Evolutionary conservation across 2,888 invertebrate genomes (phyloP).

Genomic region (Coleophora deauratella): DNA sequence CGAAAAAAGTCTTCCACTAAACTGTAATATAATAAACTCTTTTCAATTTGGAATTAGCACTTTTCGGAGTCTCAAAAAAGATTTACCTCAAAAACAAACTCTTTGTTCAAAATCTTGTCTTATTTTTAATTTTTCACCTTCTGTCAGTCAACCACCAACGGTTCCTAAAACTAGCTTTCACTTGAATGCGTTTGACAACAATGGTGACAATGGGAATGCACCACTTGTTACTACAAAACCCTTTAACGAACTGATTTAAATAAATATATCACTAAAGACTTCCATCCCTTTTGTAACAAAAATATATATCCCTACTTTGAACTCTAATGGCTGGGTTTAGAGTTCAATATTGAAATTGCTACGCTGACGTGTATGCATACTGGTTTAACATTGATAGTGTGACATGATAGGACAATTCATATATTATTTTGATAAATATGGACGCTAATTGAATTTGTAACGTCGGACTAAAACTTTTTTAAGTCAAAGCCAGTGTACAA

Average conservation of each 20-base stretch:
- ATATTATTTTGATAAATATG: too few relatives aligned
- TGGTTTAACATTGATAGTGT: too few relatives aligned
- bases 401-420: not conserved
- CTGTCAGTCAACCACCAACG: constrained; percentile 7
- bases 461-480: too few relatives aligned
- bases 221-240: constrained; percentile 8
- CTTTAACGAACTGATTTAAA: constrained; percentile 8
- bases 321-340: not conserved
- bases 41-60: too few relatives aligned
- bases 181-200: constrained; percentile 5
- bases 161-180: constrained; percentile 6
- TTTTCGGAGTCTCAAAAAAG: too few relatives aligned
- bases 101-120: not conserved
- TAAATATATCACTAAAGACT: not conserved
- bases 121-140: not conserved
- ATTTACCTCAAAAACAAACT: too few relatives aligned
- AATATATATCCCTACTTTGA: not conserved
- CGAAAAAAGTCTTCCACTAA: too few relatives aligned
- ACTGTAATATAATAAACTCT: too few relatives aligned
- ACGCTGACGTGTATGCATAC: constrained; percentile 1
- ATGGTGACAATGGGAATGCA: constrained; percentile 6
- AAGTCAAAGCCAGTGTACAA: too few relatives aligned
- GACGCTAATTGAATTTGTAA: too few relatives aligned
- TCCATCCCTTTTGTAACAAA: not conserved
- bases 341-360: too few relatives aligned